Evolutionary conservation across 2,888 invertebrate species (phyloP).

Genomic region (Cheilosia vulpina): DNA sequence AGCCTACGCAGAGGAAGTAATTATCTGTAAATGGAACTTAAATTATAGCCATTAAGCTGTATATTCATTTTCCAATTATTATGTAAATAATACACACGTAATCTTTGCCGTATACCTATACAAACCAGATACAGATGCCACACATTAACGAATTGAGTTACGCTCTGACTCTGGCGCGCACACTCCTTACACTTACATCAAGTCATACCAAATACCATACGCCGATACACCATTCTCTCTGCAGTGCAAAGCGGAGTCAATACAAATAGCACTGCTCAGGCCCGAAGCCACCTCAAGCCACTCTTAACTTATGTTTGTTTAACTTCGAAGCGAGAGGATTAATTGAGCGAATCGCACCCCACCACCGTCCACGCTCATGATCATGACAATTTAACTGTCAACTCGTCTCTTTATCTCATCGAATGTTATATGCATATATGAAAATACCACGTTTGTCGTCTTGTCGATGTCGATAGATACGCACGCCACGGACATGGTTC

Average conservation of each 20-base stretch:
- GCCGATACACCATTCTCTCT: conserved; percentile 11
- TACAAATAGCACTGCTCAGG: conserved; percentile 28
- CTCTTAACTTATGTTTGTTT: conserved; percentile 47
- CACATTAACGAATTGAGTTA: conserved; percentile 54
- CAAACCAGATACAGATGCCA: conserved; percentile 6
- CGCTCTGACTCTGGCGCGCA: conserved; percentile 56
- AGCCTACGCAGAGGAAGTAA: conserved; percentile 33
- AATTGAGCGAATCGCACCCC: conserved; percentile 70
- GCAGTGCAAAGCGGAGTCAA: conserved; percentile 11
- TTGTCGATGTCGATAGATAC: conserved; percentile 39
- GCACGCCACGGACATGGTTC: conserved; percentile 12
- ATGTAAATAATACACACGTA: conserved; percentile 48
- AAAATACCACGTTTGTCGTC: conserved; percentile 62
- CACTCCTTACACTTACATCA: conserved; percentile 43
- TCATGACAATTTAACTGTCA: conserved; percentile 74
- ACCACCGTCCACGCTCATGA: conserved; percentile 10
- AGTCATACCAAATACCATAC: background rate
- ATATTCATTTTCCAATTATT: conserved; percentile 60
- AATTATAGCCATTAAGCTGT: conserved; percentile 49
- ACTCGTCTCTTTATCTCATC: conserved; percentile 46
- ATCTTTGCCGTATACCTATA: background rate
- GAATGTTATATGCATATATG: background rate
- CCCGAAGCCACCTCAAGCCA: too few relatives aligned
- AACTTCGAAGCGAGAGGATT: conserved; percentile 55
- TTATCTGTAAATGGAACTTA: conserved; percentile 46